Conservation (phyloP, 1,140 invertebrate genomes). For the Drosophila mauritiana region DNA sequence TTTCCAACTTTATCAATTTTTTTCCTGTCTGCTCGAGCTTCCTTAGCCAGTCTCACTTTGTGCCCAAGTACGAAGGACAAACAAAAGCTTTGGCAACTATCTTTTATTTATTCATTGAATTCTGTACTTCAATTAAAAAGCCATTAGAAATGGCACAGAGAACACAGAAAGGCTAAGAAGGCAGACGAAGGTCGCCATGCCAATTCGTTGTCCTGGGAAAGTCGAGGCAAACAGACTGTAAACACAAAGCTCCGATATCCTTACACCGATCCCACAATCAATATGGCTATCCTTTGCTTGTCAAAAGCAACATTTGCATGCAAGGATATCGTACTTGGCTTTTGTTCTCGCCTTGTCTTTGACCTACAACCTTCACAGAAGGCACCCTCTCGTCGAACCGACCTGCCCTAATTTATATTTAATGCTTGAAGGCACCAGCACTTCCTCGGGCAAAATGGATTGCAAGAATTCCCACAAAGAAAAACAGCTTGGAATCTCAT, state of each 20-base stretch:
- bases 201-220: conserved; percentile 68
- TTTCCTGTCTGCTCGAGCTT: conserved; percentile 15
- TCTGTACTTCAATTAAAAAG: conserved; percentile 77
- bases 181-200: conserved; percentile 46
- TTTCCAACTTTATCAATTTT: conserved; percentile 47
- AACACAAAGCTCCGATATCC: conserved; percentile 46
- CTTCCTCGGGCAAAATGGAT: conserved; percentile 4
- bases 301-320: conserved; percentile 76
- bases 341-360: conserved; percentile 57
- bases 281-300: conserved; percentile 74
- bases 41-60: conserved; percentile 5
- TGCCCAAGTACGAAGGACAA: background rate
- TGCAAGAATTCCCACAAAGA: background rate
- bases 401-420: conserved; percentile 71
- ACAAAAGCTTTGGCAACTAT: conserved; percentile 53
- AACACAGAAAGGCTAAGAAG: conserved; percentile 6
- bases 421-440: conserved; percentile 51
- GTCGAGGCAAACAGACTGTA: conserved; percentile 44
- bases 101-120: conserved; percentile 78
- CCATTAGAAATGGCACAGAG: conserved; percentile 56
- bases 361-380: conserved; percentile 42
- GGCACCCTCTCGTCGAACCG: background rate
- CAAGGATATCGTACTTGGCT: conserved; percentile 69
- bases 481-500: background rate
- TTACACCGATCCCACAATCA: conserved; percentile 50